phyloP scores from a whole-genome alignment of 2,113 vertebrate genomes.

The Athene noctua region DNA sequence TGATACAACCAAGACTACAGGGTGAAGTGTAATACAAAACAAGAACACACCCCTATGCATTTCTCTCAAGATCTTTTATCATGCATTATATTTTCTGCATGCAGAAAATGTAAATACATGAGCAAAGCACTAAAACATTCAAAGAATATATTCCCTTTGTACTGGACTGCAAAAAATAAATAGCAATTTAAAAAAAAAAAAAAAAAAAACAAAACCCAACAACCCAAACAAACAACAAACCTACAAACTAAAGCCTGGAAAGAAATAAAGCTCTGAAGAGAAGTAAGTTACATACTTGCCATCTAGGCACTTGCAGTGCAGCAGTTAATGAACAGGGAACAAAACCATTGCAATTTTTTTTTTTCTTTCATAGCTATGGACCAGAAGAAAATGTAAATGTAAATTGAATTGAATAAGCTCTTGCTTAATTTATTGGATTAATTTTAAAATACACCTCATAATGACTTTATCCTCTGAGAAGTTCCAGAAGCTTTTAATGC shows the following conservation, averaged over 20 bases:
- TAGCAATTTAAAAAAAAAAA: background rate
- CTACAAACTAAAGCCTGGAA: background rate
- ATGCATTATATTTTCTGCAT: background rate
- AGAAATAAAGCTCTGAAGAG: background rate
- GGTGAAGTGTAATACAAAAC: background rate
- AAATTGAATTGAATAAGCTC: conserved; percentile 35
- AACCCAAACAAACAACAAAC: background rate
- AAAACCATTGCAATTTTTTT: background rate
- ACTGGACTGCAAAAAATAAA: background rate
- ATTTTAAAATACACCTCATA: conserved; percentile 55
- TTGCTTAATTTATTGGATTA: conserved; percentile 52
- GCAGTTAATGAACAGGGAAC: background rate
- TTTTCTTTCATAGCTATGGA: background rate
- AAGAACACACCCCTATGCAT: background rate
- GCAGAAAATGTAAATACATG: background rate
- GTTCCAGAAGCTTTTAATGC: conserved; percentile 24
- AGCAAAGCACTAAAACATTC: background rate
- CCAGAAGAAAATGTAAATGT: background rate
- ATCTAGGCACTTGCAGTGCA: background rate
- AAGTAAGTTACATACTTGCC: background rate
- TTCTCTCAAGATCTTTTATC: background rate
- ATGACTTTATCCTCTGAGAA: conserved; percentile 46
- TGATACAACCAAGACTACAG: background rate
- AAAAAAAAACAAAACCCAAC: background rate
- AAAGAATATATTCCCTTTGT: background rate